These are phyloP conservation scores for Panthera uncia DNA, from an alignment of 2,113 vertebrate species.

Conservation along the genomic window DNA sequence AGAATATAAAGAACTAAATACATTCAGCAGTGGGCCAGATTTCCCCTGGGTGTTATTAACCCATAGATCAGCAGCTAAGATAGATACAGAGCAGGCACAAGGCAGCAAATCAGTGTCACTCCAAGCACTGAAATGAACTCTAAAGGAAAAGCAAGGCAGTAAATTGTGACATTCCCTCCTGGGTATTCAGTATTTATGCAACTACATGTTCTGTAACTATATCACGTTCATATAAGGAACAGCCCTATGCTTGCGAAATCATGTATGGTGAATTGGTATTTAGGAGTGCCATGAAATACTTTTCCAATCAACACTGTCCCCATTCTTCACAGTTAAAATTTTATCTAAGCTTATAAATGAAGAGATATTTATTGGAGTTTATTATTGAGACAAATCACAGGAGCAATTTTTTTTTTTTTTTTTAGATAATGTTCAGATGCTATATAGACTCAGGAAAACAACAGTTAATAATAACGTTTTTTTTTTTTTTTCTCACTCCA, in stretches of 20 bases:
- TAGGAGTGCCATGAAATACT: not conserved
- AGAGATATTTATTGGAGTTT: not conserved
- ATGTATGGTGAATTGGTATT: not conserved
- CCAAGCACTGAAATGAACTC: constrained; percentile 64
- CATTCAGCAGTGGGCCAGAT: constrained; percentile 50
- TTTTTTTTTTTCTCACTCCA: not conserved
- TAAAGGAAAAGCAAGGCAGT: constrained; percentile 44
- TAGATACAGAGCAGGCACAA: not conserved
- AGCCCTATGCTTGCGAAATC: not conserved
- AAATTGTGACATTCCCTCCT: constrained; percentile 36
- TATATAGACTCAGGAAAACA: not conserved
- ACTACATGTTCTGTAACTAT: not conserved
- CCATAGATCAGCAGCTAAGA: constrained; percentile 45
- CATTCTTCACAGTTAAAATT: not conserved
- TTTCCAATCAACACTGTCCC: not conserved
- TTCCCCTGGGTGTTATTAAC: constrained; percentile 72
- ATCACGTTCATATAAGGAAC: not conserved
- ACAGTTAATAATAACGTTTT: not conserved
- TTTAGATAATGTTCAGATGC: not conserved
- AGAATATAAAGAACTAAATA: constrained; percentile 57
- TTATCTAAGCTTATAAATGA: constrained; percentile 20
- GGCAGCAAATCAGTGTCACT: constrained; percentile 57
- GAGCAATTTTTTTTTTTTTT: not conserved
- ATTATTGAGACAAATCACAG: not conserved
- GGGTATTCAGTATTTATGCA: constrained; percentile 12